A percentile compares a stretch with the other conserved stretches of the same genome.
These are phyloP conservation scores for Cataglyphis albicans DNA, from an alignment of 2,888 invertebrate genomes.

Conservation along the genomic window DNA sequence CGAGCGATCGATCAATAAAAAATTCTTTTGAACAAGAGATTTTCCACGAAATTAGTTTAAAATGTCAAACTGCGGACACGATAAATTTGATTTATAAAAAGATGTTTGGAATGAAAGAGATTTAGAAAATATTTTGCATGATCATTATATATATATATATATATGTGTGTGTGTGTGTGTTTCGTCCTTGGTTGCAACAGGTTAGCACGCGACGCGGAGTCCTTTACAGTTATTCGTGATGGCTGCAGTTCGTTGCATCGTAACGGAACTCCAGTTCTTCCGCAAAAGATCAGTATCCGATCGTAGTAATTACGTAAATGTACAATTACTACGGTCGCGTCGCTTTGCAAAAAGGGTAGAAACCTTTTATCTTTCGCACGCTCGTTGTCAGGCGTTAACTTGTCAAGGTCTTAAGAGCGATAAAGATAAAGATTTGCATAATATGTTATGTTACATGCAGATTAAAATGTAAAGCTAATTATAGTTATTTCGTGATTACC, in stretches of 20 bases:
- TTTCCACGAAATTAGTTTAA: not conserved
- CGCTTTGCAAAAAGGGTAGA: slow-evolving; percentile 8
- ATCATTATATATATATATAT: not conserved
- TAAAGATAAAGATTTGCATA: not conserved
- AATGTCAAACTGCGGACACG: not conserved
- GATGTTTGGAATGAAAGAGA: not conserved
- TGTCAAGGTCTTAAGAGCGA: not conserved
- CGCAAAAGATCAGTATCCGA: slow-evolving; percentile 70
- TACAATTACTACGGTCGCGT: not conserved
- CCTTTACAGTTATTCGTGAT: slow-evolving; percentile 74
- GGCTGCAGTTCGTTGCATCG: slow-evolving; percentile 72
- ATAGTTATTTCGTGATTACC: not conserved
- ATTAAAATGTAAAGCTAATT: not conserved
- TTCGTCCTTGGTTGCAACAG: slow-evolving; percentile 59
- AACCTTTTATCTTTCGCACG: slow-evolving; percentile 1
- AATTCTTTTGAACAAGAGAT: slow-evolving; percentile 21
- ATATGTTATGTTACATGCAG: not conserved
- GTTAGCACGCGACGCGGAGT: slow-evolving; percentile 63
- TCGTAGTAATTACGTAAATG: slow-evolving; percentile 61
- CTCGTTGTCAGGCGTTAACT: not conserved
- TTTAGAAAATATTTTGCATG: not conserved
- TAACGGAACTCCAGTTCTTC: slow-evolving; percentile 73
- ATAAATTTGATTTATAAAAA: not conserved
- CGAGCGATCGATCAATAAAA: slow-evolving; percentile 45
- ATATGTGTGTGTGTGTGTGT: not conserved